Conservation (phyloP, 30 jellyfish, hydroid and myxozoan genomes). For the Phacellophora camtschatica region DNA sequence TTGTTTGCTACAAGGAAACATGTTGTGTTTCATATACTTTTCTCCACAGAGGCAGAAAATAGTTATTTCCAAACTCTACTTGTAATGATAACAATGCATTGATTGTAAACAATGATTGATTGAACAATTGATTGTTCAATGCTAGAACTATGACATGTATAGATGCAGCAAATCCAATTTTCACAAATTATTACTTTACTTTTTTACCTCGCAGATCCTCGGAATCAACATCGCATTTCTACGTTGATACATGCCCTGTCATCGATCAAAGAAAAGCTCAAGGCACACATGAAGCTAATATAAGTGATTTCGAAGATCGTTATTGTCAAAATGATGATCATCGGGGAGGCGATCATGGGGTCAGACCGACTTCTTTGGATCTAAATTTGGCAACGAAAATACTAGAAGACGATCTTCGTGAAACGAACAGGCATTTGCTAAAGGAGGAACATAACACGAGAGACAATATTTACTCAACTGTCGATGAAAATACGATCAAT, state of each 20-base stretch:
- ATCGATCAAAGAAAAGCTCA: not conserved
- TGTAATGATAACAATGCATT: no score
- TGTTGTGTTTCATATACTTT: no score
- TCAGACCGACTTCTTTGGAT: constrained; percentile 13
- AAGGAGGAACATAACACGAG: not conserved
- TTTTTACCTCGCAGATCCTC: not conserved
- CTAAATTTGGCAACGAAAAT: not conserved
- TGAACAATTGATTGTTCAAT: not conserved
- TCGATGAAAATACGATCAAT: not conserved
- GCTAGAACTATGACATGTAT: not conserved
- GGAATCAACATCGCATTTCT: constrained; percentile 45
- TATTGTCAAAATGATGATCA: not conserved
- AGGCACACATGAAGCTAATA: not conserved
- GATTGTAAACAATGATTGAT: not conserved
- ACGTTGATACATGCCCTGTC: constrained; percentile 42
- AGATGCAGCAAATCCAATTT: no score
- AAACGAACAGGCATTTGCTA: not conserved
- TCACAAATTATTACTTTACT: no score
- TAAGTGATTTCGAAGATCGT: not conserved
- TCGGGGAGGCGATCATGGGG: not conserved
- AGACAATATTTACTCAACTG: constrained; percentile 37
- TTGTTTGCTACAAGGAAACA: no score
- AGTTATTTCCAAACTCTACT: no score
- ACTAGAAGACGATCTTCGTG: no score
- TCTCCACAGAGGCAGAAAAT: no score